Evolutionary conservation across 2,888 invertebrate species (phyloP), one percentile per base, ranked within the genome.

Genomic region (Trileptium ribeirensis): DNA sequence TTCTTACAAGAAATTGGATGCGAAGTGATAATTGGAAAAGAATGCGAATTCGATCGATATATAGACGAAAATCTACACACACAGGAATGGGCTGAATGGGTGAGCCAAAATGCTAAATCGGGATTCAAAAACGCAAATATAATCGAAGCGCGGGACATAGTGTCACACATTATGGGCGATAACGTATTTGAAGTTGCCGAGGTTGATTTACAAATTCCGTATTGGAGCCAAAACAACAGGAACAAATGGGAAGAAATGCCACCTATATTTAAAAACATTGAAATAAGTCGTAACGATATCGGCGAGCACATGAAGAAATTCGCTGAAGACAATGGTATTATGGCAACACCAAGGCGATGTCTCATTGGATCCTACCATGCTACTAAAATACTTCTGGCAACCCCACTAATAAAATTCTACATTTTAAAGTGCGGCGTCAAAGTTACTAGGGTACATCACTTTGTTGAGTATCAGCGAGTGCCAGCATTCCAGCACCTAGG

Each of bases 231-330:
- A n/a, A 19, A n/a, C 19, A n/a, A 64, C 64, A 19, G 64, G n/a
- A 64, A 64, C 19, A 64, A 64, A 19, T n/a, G 19, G 64, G 19
- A n/a, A 19, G 64, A 64, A 19, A 24, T 64, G 19, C 64, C 64
- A 64, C 64, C 64, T n/a, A 70, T 70, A 15, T 70, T 70, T 70
- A 70, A 70, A n/a, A n/a, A n/a, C n/a, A n/a, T n/a, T n/a, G n/a
- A n/a, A n/a, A n/a, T n/a, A n/a, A n/a, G n/a, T n/a, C 29, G 29
- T 36, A 29, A 70, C 70, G 70, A 70, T 70, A 70, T 70, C 29
- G 70, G 70, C 29, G 15, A 8, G 8, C 29, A 31, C 8, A 70
- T 70, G 70, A 8, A 29, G 15, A n/a, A 8, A 70, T 70, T 19
- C 29, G 70, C 70, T 15, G 70, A 70, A 70, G 29, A 19, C 8